phyloP scores from a whole-genome alignment of 2,888 invertebrate genomes.

The Mystacides longicornis region DNA sequence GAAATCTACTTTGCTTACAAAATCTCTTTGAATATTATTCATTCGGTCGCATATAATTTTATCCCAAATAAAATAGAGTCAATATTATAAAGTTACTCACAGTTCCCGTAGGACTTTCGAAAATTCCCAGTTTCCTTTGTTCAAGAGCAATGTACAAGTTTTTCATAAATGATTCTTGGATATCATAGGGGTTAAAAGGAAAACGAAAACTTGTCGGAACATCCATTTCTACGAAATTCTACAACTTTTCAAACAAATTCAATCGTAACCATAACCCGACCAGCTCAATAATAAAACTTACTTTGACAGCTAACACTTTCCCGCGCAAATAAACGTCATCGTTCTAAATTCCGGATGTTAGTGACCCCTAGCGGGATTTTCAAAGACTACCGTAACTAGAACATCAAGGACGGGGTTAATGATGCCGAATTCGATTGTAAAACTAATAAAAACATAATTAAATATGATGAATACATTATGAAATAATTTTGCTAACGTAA shows the following conservation, averaged over 20 bases:
- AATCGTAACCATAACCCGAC: background rate
- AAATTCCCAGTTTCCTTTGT: slow-evolving; percentile 76
- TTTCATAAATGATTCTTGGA: slow-evolving; percentile 85
- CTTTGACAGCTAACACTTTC: background rate
- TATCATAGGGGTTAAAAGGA: slow-evolving; percentile 83
- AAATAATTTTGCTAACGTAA: no score
- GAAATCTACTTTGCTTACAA: background rate
- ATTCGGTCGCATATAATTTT: background rate
- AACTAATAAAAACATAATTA: no score
- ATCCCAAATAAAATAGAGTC: background rate
- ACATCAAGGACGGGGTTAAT: no score
- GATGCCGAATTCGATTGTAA: no score
- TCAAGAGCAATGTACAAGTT: slow-evolving; percentile 72
- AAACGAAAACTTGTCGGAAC: slow-evolving; percentile 57
- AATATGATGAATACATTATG: no score
- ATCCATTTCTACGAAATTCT: slow-evolving; percentile 11
- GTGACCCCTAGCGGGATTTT: no score
- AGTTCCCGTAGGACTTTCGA: slow-evolving; percentile 96
- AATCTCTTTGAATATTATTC: background rate
- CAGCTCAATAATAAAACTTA: background rate
- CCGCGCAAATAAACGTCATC: no score
- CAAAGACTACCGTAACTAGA: no score
- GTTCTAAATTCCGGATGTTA: no score
- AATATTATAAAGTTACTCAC: slow-evolving; percentile 49
- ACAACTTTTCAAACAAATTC: background rate